Evolutionary conservation across 2,888 invertebrate genomes (phyloP), one percentile per base, ranked within the genome.

Genomic region (Chrysodeixis includens): DNA sequence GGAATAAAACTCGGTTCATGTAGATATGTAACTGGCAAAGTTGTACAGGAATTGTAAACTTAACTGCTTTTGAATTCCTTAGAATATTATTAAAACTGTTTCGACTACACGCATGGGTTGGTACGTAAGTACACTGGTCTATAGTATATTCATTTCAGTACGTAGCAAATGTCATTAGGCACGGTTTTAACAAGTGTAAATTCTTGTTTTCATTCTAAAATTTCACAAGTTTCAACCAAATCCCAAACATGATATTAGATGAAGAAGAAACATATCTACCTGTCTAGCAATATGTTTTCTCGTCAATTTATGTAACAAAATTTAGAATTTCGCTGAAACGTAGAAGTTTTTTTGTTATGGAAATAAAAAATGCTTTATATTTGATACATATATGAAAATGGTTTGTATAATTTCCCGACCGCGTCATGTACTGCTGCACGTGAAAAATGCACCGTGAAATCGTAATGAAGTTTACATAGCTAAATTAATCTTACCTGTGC

Each of bases 381-480:
- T n/a, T n/a, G n/a, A n/a, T n/a, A n/a, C n/a, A n/a, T n/a, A n/a
- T n/a, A n/a, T n/a, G 46, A 59, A 30, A 51, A 51, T 61, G 32
- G 56, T 61, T 73, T 72, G 66, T 77, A 69, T 69, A 72, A 72
- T 53, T 62, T 26, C 46, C 52, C 40, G 46, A 72, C 49, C 55
- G 56, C 65, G 62, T 66, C 66, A 69, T 63, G 73, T 51, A 72
- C 62, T 54, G 44, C 56, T 57, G 53, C 60, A 67, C 67, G 52
- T 71, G 72, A 76, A 72, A 51, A 63, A 76, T 76, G 73, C 65
- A 44, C 65, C 77, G 77, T 68, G 32, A 75, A 76, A 76, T 76
- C 55, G 46, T 58, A 68, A 51, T 62, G 44, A 56, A 40, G 54
- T 40, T 30, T 40, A 52, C 53, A 59, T 49, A 56, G 64, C 26